These are phyloP conservation scores for Halcyon chelicuti DNA, from an alignment of 2,797 vertebrate genomes.

Conservation along the genomic window DNA sequence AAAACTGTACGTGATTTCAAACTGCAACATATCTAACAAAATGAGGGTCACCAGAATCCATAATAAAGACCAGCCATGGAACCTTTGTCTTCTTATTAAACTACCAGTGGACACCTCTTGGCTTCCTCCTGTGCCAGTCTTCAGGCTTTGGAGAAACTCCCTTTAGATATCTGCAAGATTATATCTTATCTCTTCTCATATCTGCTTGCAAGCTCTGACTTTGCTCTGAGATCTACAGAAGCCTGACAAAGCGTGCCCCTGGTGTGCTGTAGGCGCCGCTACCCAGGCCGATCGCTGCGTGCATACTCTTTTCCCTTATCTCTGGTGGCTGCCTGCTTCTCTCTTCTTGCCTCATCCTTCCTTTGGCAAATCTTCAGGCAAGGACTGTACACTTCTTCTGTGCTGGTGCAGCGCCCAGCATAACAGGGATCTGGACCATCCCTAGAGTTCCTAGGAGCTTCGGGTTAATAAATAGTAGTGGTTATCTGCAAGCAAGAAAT, in stretches of 20 bases:
- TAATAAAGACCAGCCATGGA: background rate
- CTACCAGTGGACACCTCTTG: background rate
- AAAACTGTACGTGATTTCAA: background rate
- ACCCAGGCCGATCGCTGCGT: rapidly evolving
- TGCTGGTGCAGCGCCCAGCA: background rate
- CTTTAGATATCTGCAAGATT: background rate
- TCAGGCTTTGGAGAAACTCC: background rate
- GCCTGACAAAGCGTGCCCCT: background rate
- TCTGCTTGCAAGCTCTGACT: background rate
- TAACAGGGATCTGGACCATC: background rate
- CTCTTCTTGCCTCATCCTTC: background rate
- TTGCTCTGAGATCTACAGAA: background rate
- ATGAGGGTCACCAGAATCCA: background rate
- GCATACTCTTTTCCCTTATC: background rate
- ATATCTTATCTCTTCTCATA: background rate
- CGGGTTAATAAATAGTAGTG: background rate
- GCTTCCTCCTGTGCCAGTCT: background rate
- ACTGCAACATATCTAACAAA: background rate
- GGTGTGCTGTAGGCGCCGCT: background rate
- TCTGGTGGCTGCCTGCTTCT: background rate
- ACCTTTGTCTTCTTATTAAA: background rate
- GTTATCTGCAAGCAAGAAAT: background rate
- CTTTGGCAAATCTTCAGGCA: background rate
- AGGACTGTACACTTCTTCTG: background rate
- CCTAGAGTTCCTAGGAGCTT: background rate